Percentiles rank a stretch among this genome's conserved stretches.
phyloP scores from a whole-genome alignment of 2,888 invertebrate genomes.

The Metalampra italica region DNA sequence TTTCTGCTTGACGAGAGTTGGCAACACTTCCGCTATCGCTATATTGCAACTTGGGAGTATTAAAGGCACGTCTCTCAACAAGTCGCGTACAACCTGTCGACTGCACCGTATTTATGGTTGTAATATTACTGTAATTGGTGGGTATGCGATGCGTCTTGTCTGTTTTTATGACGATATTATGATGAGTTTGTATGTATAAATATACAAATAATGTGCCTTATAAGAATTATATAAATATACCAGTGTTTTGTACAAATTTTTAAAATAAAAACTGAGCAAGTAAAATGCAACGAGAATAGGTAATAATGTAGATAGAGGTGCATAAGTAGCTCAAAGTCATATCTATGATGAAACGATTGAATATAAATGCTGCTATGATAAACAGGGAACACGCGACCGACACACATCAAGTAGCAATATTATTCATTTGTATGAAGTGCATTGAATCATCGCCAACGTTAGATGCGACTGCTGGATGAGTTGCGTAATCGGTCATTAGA shows the following conservation, averaged over 20 bases:
- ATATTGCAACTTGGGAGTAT: conserved; percentile 15
- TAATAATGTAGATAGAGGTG: not conserved
- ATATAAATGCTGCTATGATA: not conserved
- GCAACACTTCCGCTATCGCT: conserved; percentile 22
- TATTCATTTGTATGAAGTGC: conserved; percentile 33
- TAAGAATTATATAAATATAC: too few relatives aligned
- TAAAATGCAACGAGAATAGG: not conserved
- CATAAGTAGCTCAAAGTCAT: too few relatives aligned
- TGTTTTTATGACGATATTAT: conserved; percentile 1
- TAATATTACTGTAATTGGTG: conserved; percentile 30
- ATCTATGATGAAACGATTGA: too few relatives aligned
- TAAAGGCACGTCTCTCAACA: conserved; percentile 33
- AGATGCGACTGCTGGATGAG: conserved; percentile 42
- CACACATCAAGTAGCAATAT: conserved; percentile 21
- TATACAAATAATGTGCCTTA: too few relatives aligned
- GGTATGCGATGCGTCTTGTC: conserved; percentile 23
- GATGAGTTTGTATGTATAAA: not conserved
- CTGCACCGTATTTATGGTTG: conserved; percentile 27
- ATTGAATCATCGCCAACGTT: conserved; percentile 52
- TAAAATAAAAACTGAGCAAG: not conserved
- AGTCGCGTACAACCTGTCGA: conserved; percentile 29
- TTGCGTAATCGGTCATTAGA: conserved; percentile 62
- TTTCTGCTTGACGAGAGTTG: too few relatives aligned
- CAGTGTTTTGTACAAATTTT: too few relatives aligned
- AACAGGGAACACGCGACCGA: not conserved